These are phyloP conservation scores for Chlorodrepanis virens DNA, from an alignment of 2,113 vertebrate genomes.

Conservation along the genomic window DNA sequence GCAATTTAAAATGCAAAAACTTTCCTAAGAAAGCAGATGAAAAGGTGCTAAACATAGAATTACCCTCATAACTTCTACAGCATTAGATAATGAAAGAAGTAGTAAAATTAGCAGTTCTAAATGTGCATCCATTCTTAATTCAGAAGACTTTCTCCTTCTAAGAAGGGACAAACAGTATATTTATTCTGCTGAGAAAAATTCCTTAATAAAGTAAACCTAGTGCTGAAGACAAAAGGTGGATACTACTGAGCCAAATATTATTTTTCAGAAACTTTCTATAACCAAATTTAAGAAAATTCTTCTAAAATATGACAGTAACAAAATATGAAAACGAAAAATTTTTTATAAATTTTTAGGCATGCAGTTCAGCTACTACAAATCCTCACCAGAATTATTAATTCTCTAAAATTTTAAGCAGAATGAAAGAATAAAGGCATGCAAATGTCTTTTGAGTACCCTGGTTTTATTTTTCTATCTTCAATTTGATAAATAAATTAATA, in stretches of 20 bases:
- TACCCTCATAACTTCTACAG: neutral
- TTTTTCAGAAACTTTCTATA: neutral
- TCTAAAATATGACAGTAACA: neutral
- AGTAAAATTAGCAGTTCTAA: neutral
- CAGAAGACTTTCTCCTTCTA: neutral
- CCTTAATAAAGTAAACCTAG: neutral
- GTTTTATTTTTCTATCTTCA: neutral
- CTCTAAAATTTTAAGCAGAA: neutral
- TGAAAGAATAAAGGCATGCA: slow-evolving; percentile 5
- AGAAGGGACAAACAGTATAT: neutral
- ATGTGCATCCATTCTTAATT: neutral
- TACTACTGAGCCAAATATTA: neutral
- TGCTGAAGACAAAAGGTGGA: neutral
- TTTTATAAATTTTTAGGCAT: neutral
- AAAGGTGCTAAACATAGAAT: neutral
- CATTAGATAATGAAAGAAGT: neutral
- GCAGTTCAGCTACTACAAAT: neutral
- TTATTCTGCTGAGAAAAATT: neutral
- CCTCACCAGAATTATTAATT: neutral
- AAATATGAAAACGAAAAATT: neutral
- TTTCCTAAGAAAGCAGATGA: neutral
- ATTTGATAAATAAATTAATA: neutral
- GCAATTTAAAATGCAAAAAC: neutral
- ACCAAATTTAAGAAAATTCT: neutral
- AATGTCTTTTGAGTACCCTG: neutral